phyloP scores from a whole-genome alignment of 2,113 vertebrate species.

The Pontoporia blainvillei region DNA sequence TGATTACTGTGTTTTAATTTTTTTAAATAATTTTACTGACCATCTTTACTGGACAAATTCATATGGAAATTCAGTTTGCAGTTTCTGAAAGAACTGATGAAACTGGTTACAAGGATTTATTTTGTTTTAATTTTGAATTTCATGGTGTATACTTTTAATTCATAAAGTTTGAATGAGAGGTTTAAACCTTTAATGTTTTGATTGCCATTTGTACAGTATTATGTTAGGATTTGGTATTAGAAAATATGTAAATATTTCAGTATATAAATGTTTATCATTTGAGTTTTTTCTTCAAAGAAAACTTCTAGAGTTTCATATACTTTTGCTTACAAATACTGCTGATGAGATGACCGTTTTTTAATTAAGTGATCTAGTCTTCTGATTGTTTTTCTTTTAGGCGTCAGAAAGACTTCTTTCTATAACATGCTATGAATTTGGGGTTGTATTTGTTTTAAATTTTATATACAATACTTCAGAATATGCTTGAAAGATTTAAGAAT shows the following conservation, averaged over 20 bases:
- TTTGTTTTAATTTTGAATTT: conserved; percentile 34
- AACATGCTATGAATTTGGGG: conserved; percentile 34
- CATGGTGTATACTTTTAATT: conserved; percentile 7
- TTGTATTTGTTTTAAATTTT: conserved; percentile 55
- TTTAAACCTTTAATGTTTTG: conserved; percentile 7
- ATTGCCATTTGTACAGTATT: conserved; percentile 49
- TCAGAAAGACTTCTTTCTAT: conserved; percentile 16
- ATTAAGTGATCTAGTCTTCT: conserved; percentile 31
- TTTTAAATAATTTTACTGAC: conserved; percentile 20
- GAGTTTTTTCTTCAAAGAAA: conserved; percentile 51
- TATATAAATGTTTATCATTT: conserved; percentile 38
- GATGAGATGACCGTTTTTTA: conserved; percentile 40
- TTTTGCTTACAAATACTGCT: conserved; percentile 35
- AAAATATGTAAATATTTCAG: conserved; percentile 56
- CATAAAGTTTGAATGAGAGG: conserved; percentile 22
- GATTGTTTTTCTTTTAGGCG: conserved; percentile 26
- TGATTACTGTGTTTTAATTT: conserved; percentile 17
- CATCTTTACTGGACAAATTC: conserved; percentile 24
- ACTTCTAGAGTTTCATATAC: conserved; percentile 10
- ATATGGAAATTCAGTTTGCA: conserved; percentile 27
- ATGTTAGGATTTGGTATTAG: conserved; percentile 43
- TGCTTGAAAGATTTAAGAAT: conserved; percentile 64
- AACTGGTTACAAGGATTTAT: conserved; percentile 2
- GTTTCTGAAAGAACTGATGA: conserved; percentile 11
- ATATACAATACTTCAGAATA: conserved; percentile 52